Conservation (phyloP, 2,113 vertebrate genomes). For the Cephalopholis sonnerati region DNA sequence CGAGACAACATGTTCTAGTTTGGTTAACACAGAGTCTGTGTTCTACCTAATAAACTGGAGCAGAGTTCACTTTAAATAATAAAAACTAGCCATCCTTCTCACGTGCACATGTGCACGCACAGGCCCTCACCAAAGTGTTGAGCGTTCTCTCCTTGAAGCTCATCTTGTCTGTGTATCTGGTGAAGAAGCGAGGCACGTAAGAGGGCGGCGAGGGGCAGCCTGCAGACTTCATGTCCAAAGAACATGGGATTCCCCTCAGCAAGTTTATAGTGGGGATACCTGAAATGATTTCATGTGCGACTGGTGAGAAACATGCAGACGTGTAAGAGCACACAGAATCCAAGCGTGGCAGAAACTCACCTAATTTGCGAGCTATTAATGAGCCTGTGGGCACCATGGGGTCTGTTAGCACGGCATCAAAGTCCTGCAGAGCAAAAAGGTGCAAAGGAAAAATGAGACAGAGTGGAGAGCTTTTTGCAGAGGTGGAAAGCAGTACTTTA, state of each 20-base stretch:
- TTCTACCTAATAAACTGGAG: not conserved
- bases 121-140: slow-evolving; percentile 80
- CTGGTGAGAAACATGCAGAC: not conserved
- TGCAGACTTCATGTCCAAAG: slow-evolving; percentile 72
- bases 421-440: slow-evolving; percentile 62
- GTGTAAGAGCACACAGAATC: not conserved
- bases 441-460: not conserved
- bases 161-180: slow-evolving; percentile 86
- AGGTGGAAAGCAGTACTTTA: too few species aligned
- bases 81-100: not conserved
- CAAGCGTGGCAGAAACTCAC: slow-evolving; percentile 39
- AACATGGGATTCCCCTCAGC: slow-evolving; percentile 78
- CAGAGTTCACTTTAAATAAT: not conserved
- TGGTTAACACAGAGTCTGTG: not conserved
- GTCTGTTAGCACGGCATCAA: slow-evolving; percentile 82
- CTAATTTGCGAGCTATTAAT: slow-evolving; percentile 73
- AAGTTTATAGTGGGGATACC: slow-evolving; percentile 77
- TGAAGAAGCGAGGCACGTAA: slow-evolving; percentile 85
- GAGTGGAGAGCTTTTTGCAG: too few species aligned
- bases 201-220: slow-evolving; percentile 83
- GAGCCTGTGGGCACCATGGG: slow-evolving; percentile 75
- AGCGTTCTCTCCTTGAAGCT: slow-evolving; percentile 83
- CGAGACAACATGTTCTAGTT: not conserved
- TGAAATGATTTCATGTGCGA: slow-evolving; percentile 12
- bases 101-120: not conserved